A percentile compares a stretch with the other conserved stretches of the same genome.
Evolutionary conservation across 2,888 invertebrate species (phyloP).

Genomic region (Leptinotarsa tumamoca): DNA sequence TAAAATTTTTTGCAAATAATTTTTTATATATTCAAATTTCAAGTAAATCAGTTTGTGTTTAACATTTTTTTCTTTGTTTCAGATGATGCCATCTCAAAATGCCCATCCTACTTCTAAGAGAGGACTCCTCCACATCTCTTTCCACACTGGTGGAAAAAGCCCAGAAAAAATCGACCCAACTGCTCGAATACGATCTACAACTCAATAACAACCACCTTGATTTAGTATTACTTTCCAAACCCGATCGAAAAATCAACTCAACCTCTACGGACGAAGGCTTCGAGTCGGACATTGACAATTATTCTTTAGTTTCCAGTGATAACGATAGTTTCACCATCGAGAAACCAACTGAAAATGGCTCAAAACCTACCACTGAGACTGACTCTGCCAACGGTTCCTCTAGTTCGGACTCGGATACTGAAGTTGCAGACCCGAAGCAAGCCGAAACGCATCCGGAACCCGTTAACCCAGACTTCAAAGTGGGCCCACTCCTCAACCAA

Average conservation of each 20-base stretch:
- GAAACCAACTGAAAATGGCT: conserved; percentile 45
- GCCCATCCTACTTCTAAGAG: conserved; percentile 63
- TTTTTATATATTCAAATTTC: no score
- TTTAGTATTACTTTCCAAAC: conserved; percentile 52
- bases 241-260: conserved; percentile 45
- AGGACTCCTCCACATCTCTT: conserved; percentile 59
- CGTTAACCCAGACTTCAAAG: conserved; percentile 16
- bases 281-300: conserved; percentile 66
- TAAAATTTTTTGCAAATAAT: no score
- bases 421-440: conserved; percentile 41
- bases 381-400: conserved; percentile 66
- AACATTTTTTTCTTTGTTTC: conserved; percentile 52
- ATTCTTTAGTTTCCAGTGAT: conserved; percentile 64
- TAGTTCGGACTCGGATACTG: conserved; percentile 63
- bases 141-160: conserved; percentile 63
- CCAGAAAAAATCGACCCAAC: conserved; percentile 55
- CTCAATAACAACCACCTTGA: conserved; percentile 59
- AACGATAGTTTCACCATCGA: conserved; percentile 59
- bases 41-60: neutral
- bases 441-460: conserved; percentile 18
- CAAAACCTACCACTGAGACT: conserved; percentile 60
- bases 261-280: conserved; percentile 65
- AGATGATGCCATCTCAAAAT: conserved; percentile 64
- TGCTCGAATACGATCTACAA: conserved; percentile 60
- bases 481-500: conserved; percentile 20